Evolutionary conservation across 1,140 invertebrate species (phyloP).

Genomic region (Cataglyphis hispanica): DNA sequence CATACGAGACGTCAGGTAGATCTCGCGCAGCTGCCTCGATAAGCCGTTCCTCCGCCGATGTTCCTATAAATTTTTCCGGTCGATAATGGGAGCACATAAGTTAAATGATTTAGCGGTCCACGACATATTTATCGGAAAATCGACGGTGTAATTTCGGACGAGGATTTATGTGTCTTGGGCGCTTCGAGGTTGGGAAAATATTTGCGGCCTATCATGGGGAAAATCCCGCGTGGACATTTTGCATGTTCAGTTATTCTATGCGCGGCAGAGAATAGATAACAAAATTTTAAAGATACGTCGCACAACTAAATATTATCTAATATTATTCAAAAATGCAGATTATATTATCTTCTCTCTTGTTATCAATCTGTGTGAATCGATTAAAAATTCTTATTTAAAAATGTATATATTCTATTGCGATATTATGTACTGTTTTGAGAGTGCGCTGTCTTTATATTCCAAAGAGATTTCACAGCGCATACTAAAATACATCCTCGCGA

Average conservation of each 20-base stretch:
- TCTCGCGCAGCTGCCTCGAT: constrained; percentile 45
- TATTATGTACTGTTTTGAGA: background rate
- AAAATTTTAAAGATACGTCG: background rate
- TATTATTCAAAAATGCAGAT: background rate
- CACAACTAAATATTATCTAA: background rate
- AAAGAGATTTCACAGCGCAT: background rate
- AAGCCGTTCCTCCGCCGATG: constrained; percentile 15
- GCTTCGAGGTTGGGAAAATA: constrained; percentile 39
- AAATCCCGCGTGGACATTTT: constrained; percentile 5
- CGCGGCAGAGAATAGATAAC: background rate
- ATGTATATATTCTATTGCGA: background rate
- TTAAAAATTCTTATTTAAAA: background rate
- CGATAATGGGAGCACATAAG: constrained; percentile 56
- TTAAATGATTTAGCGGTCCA: constrained; percentile 51
- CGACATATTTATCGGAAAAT: constrained; percentile 45
- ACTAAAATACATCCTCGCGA: background rate
- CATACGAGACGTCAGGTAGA: constrained; percentile 33
- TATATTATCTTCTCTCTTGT: background rate
- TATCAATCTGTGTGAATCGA: background rate
- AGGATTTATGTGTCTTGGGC: constrained; percentile 42
- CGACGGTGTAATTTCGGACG: constrained; percentile 40
- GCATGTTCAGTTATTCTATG: background rate
- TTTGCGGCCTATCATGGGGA: constrained; percentile 9
- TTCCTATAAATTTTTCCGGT: constrained; percentile 39
- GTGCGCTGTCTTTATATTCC: background rate